A percentile compares a stretch with the other conserved stretches of the same genome.
These are phyloP conservation scores for Epinephelus moara DNA, from an alignment of 2,113 vertebrate species.

Conservation along the genomic window DNA sequence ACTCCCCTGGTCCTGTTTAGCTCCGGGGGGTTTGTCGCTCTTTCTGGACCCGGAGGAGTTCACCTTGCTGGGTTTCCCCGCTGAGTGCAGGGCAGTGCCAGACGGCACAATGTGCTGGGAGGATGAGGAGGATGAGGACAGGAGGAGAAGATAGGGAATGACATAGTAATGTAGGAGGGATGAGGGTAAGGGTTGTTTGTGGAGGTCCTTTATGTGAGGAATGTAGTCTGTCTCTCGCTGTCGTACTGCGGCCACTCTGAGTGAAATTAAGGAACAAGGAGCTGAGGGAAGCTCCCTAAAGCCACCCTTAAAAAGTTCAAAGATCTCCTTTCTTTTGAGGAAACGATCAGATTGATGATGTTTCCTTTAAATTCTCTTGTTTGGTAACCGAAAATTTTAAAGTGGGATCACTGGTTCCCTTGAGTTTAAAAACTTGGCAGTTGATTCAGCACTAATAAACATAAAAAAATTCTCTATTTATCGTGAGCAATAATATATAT, in stretches of 20 bases:
- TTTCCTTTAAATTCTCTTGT: background rate
- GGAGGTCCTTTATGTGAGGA: constrained; percentile 5
- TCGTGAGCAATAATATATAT: background rate
- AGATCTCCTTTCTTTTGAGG: background rate
- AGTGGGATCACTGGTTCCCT: background rate
- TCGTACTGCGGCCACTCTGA: background rate
- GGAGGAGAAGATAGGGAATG: constrained; percentile 14
- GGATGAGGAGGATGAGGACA: constrained; percentile 2
- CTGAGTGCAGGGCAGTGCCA: constrained; percentile 18
- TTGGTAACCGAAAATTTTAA: background rate
- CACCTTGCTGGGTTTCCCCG: constrained; percentile 25
- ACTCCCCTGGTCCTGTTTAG: constrained; percentile 1
- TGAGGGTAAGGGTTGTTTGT: background rate
- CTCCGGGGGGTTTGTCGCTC: constrained; percentile 6
- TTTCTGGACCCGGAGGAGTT: constrained; percentile 10
- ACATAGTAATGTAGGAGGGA: constrained; percentile 1
- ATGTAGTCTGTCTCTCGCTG: constrained; percentile 18
- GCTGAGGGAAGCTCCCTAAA: background rate
- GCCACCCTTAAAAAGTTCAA: background rate
- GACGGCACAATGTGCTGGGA: constrained; percentile 25
- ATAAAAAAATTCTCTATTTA: background rate
- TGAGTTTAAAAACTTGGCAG: background rate
- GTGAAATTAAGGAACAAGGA: background rate
- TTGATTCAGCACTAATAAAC: background rate
- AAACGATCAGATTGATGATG: background rate